Evolutionary conservation across 2,113 vertebrate species (phyloP).

Genomic region (Ameiurus melas): DNA sequence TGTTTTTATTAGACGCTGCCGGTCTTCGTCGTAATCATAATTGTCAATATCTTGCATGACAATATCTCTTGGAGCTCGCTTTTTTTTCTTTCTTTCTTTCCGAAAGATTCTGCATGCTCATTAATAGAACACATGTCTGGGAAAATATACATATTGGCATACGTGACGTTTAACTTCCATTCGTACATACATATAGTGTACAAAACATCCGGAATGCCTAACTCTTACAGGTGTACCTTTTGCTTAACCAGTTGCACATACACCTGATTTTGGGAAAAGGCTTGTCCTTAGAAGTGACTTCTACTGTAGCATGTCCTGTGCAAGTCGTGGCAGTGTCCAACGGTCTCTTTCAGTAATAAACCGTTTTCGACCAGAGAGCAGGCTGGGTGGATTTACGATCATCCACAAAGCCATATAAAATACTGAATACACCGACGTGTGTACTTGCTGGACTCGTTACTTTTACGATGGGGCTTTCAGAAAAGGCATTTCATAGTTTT

Average conservation of each 20-base stretch:
- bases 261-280: conserved; percentile 4
- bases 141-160: conserved; percentile 17
- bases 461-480: not conserved
- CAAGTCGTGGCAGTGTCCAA: not conserved
- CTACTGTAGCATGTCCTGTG: not conserved
- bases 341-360: not conserved
- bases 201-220: not conserved
- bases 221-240: conserved; percentile 2
- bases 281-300: not conserved
- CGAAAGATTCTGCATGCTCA: conserved; percentile 20
- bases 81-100: too few relatives aligned
- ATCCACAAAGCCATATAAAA: not conserved
- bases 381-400: not conserved
- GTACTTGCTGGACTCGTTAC: not conserved
- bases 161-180: not conserved
- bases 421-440: not conserved
- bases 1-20: conserved; percentile 37
- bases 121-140: conserved; percentile 24
- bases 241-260: not conserved
- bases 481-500: too few relatives aligned
- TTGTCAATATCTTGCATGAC: not conserved
- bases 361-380: not conserved
- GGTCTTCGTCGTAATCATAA: conserved; percentile 16
- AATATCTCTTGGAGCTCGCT: not conserved
- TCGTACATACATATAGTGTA: conserved; percentile 9